Evolutionary conservation across 92 coral and sea anemone genomes (phyloP), one percentile per base, ranked within the genome.

Genomic region (Bergia sp.): DNA sequence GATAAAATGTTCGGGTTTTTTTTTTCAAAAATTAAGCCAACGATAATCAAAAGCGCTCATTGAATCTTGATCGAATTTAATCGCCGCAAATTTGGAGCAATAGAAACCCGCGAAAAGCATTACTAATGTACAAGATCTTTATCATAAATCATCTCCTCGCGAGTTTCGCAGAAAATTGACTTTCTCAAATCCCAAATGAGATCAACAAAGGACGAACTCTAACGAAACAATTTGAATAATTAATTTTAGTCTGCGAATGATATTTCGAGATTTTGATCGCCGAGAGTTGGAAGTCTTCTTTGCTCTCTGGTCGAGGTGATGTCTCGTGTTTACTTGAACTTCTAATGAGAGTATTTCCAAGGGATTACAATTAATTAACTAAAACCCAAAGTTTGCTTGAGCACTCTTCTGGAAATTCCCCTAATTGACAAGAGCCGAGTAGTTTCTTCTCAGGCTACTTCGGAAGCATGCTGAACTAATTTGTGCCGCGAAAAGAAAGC

Each of bases 291-390:
- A n/a, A 66, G 66, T 79, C 49, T 41, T 42, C 36, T 82, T 18
- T 23, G 77, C 20, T 81, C 61, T 44, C 38, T 43, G 79, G 42
- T 15, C 79, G 78, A 69, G 44, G 7, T 23, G 67, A 45, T 84
- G 40, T 15, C 7, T 49, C 16, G 36, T 84, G 87, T 84, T 84
- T 84, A 84, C 87, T 21, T 37, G 67, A 69, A 9, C 79, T 37
- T 84, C 11, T 84, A 84, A 84, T 72, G 87, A 84, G 79, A 65
- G 40, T 84, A 84, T 84, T 82, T 73, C 87, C 73, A 42, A 72
- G 74, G 87, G 87, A 84, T 84, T 84, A 73, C 87, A 84, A 84
- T 84, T 84, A 84, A 84, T 84, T 84, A 84, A 84, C 79, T 84
- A 67, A 84, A 84, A 84, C 44, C 64, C 37, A 84, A 84, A 84